Base-by-base conservation (phyloP, 2,888 invertebrate genomes). In the Chloroclysta siterata region DNA sequence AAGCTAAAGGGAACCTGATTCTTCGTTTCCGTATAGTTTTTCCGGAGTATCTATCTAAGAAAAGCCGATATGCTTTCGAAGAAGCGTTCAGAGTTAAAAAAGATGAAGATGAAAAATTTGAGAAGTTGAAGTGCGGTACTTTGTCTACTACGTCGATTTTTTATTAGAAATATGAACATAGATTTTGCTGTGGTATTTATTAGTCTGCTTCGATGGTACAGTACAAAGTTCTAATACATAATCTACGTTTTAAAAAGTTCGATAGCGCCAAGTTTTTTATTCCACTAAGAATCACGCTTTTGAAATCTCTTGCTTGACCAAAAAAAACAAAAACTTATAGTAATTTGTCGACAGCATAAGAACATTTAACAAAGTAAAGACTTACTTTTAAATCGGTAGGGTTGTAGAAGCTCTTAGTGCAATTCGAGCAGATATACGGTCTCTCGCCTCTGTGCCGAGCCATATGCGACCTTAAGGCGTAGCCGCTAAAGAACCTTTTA, bases 1-100 rank as follows among this genome's bases (percentile, higher is more conserved):
- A 94, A 54, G 93, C 94, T 44, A 95, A 94, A 72, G 97, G 97
- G 10, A 94, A 96, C 78, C 85, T 97, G 47, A 94, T 96, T 50
- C 93, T 97, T 70, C 92, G 93, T 60, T 97, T 97, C 79, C 87
- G 94, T 57, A 92, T 88, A 6, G 72, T 72, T 0, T 93, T 90
- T 70, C 88, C 92, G 13, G 87, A 84, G 10, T 87, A 87, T 68
- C 80, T 94, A 48, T 91, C 94, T 2, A 89, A 88, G 53, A 84
- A 84, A 44, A 80, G 89, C 28, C 93, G 87, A 57, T 84, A 83
- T 11, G 76, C 87, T 15, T 93, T 94, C 70, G 86, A 85, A 48
- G 81, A 83, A 0, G 88, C 93, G 11, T 92, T 94, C 53, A 81
- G 79, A 62, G 69, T 83, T 11, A 83, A 82, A 66, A 82, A 86